Evolutionary conservation across 92 coral and sea anemone species (phyloP).

Genomic region (Palythoa grandis): DNA sequence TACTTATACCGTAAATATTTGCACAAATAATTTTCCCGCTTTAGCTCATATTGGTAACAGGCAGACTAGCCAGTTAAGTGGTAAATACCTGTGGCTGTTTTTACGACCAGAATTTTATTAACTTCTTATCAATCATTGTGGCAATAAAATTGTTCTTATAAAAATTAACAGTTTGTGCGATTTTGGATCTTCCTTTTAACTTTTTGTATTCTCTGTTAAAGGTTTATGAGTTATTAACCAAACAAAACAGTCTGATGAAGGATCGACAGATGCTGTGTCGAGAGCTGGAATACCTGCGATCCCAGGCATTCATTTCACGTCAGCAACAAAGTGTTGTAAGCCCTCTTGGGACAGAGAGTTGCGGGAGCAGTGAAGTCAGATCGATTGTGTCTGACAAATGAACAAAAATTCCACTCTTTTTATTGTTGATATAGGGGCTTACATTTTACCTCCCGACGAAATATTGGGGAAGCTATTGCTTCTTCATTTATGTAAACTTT

Average conservation of each 20-base stretch:
- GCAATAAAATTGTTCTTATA: no score
- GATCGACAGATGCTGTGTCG: conserved; percentile 84
- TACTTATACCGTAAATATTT: no score
- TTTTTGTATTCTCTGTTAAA: background rate
- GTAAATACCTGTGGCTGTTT: no score
- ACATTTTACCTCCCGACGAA: background rate
- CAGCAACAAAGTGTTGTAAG: conserved; percentile 56
- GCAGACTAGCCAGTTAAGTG: no score
- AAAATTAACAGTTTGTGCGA: no score
- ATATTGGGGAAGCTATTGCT: background rate
- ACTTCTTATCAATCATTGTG: no score
- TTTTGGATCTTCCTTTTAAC: no score
- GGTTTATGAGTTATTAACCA: conserved; percentile 84
- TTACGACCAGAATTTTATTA: no score
- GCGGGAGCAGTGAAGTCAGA: conserved; percentile 62
- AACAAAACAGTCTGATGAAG: conserved; percentile 79
- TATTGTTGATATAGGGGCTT: background rate
- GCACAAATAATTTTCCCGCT: no score
- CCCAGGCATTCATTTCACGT: conserved; percentile 63
- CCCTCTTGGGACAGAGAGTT: conserved; percentile 77
- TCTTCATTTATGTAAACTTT: no score
- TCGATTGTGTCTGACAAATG: background rate
- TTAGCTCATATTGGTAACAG: no score
- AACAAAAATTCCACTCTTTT: background rate
- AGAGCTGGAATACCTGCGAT: conserved; percentile 82